These are phyloP conservation scores for Chaetodon auriga DNA, from an alignment of 2,113 vertebrate species.

Conservation along the genomic window DNA sequence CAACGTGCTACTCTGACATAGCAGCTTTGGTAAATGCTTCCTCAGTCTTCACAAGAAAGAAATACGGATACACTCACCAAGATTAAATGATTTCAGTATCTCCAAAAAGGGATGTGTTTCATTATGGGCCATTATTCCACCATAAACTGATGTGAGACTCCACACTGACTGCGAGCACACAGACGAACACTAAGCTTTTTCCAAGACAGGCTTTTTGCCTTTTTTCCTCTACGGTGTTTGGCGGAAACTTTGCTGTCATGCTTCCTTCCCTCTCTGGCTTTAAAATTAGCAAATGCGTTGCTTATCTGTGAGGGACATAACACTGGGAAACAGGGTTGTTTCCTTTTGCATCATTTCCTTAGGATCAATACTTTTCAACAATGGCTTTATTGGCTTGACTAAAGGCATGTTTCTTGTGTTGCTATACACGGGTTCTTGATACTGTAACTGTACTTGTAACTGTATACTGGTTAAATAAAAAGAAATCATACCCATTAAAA, in stretches of 20 bases:
- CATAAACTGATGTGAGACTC: constrained; percentile 51
- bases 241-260: constrained; percentile 92
- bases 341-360: constrained; percentile 97
- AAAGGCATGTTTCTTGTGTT: not conserved
- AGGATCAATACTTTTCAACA: constrained; percentile 82
- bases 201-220: constrained; percentile 61
- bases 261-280: constrained; percentile 94
- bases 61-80: constrained; percentile 75
- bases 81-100: constrained; percentile 77
- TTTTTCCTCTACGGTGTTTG: constrained; percentile 77
- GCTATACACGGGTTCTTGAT: not conserved
- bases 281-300: constrained; percentile 90
- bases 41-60: not conserved
- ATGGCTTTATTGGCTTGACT: constrained; percentile 64
- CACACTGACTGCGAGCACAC: constrained; percentile 34
- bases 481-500: not conserved
- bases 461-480: not conserved
- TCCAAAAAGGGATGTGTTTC: constrained; percentile 78
- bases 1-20: not conserved
- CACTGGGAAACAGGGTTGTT: constrained; percentile 87
- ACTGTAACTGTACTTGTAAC: no score
- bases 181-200: constrained; percentile 63
- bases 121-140: constrained; percentile 89
- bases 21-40: not conserved
- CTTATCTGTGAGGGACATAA: constrained; percentile 94